These are phyloP conservation scores for Saguinus imperator DNA, from an alignment of 2,113 vertebrate species.

Conservation along the genomic window DNA sequence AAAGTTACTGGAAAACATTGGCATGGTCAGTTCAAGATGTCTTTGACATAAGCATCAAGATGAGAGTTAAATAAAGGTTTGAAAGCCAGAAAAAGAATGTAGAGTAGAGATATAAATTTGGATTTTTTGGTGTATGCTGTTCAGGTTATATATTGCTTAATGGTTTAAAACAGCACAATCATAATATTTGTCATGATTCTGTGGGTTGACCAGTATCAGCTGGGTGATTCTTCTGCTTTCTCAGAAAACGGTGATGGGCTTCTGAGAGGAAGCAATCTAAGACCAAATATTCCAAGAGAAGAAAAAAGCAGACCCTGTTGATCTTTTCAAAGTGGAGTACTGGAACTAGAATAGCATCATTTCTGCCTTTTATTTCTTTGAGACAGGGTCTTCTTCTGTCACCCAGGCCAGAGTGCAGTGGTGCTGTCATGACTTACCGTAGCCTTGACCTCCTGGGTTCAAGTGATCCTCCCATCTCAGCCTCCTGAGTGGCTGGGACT, in stretches of 20 bases:
- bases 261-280: background rate
- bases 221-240: background rate
- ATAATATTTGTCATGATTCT: background rate
- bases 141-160: background rate
- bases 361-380: background rate
- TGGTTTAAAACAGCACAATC: background rate
- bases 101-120: background rate
- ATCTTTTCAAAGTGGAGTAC: background rate
- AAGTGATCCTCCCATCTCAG: too few species aligned
- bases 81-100: background rate
- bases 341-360: background rate
- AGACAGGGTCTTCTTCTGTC: too few species aligned
- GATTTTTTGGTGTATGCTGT: background rate
- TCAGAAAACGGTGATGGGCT: background rate
- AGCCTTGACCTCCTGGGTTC: too few species aligned
- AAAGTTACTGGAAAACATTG: background rate
- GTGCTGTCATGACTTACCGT: too few species aligned
- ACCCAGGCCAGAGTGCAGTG: too few species aligned
- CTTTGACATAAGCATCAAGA: background rate
- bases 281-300: background rate
- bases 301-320: too few species aligned
- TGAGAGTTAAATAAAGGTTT: background rate
- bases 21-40: background rate
- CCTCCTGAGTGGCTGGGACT: too few species aligned
- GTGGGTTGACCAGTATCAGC: background rate